Percentiles rank a stretch among this genome's conserved stretches.
These are phyloP conservation scores for Scomber scombrus DNA, from an alignment of 2,113 vertebrate genomes.

Conservation along the genomic window DNA sequence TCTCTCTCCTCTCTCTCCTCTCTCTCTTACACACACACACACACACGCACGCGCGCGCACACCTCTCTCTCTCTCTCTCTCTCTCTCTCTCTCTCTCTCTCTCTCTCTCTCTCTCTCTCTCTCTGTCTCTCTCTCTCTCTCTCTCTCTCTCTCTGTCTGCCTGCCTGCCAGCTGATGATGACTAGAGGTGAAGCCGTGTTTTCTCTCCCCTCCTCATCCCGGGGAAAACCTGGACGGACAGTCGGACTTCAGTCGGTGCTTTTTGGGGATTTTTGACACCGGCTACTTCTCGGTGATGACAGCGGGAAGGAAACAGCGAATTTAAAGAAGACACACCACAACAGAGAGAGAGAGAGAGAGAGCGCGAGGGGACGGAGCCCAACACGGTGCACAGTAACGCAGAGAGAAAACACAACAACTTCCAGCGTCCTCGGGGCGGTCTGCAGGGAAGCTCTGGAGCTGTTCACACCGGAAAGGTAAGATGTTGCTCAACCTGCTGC, in stretches of 20 bases:
- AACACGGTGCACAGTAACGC: constrained; percentile 17
- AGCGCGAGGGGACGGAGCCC: neutral
- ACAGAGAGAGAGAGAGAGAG: neutral
- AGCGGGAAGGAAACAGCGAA: neutral
- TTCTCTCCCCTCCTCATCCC: constrained; percentile 38
- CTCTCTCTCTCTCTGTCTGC: neutral
- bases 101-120: constrained; percentile 1
- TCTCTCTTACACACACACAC: neutral
- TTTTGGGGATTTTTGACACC: neutral
- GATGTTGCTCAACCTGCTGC: neutral
- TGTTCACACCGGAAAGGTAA: constrained; percentile 21
- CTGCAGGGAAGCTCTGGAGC: constrained; percentile 22
- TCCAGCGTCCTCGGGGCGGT: constrained; percentile 32
- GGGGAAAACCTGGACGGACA: constrained; percentile 22
- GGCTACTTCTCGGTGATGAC: constrained; percentile 1
- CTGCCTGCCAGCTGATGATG: constrained; percentile 58
- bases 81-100: neutral
- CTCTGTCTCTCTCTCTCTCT: neutral
- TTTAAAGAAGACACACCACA: neutral
- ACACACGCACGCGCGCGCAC: too few relatives aligned
- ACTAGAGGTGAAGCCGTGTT: constrained; percentile 55
- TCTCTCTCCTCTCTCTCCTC: neutral
- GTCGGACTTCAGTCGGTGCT: neutral
- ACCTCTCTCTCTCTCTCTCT: neutral
- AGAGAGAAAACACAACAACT: constrained; percentile 37